Conservation (phyloP, 2,113 vertebrate species). For the Chitala chitala region DNA sequence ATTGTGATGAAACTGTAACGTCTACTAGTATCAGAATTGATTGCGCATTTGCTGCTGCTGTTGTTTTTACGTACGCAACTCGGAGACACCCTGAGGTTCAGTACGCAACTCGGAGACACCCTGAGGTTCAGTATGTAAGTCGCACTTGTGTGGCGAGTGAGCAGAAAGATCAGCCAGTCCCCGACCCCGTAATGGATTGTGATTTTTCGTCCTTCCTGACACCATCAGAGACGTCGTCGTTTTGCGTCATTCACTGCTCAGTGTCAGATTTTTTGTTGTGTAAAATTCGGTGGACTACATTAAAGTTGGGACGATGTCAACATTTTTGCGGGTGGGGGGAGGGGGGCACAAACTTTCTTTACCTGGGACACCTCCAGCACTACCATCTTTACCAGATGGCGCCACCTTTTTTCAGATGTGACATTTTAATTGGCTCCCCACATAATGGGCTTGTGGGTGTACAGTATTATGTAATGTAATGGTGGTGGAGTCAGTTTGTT, state of each 20-base stretch:
- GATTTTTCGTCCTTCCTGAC: background rate
- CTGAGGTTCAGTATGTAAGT: constrained; percentile 8
- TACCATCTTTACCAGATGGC: background rate
- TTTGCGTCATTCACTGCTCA: background rate
- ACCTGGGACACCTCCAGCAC: background rate
- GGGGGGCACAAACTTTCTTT: too few relatives aligned
- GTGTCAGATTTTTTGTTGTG: background rate
- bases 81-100: constrained; percentile 29
- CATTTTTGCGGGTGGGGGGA: too few relatives aligned
- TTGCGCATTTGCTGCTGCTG: constrained; percentile 44
- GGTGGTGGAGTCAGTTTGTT: background rate
- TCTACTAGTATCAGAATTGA: constrained; percentile 53
- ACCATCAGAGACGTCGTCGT: background rate
- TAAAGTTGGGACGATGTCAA: too few relatives aligned
- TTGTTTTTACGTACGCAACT: constrained; percentile 54
- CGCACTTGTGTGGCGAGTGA: too few relatives aligned
- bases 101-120: constrained; percentile 31
- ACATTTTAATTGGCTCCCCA: too few relatives aligned
- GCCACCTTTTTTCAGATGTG: background rate
- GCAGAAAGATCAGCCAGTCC: background rate
- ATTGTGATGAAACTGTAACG: constrained; percentile 44
- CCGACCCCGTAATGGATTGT: background rate
- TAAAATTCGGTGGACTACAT: too few relatives aligned
- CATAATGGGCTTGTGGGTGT: background rate
- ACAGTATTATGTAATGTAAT: background rate